These are phyloP conservation scores for Apomyelois bistriatella DNA, from an alignment of 2,888 invertebrate species.

Conservation along the genomic window DNA sequence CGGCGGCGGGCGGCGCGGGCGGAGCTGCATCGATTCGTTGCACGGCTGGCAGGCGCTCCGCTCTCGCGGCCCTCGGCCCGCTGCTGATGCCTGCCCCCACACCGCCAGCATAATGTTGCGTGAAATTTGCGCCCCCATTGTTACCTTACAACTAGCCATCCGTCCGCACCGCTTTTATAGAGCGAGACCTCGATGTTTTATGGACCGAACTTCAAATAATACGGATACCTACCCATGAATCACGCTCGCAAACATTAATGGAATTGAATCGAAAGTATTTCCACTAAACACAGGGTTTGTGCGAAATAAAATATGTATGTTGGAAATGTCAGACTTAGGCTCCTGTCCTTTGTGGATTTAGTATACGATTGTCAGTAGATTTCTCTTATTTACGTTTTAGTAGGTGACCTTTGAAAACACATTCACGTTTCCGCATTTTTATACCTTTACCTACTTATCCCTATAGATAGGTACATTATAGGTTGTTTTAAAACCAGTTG, in stretches of 20 bases:
- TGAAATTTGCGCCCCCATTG: constrained; percentile 70
- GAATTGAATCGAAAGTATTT: constrained; percentile 16
- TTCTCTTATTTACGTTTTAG: not conserved
- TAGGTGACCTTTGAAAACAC: too few species aligned
- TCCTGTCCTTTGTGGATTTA: not conserved
- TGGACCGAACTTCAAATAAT: constrained; percentile 45
- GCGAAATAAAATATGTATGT: constrained; percentile 9
- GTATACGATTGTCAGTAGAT: not conserved
- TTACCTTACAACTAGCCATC: constrained; percentile 54
- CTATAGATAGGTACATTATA: too few species aligned
- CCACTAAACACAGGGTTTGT: constrained; percentile 7
- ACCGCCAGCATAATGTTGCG: constrained; percentile 67
- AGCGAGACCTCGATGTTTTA: constrained; percentile 45
- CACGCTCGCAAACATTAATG: constrained; percentile 28
- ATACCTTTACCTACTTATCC: too few species aligned
- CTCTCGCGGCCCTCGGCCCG: constrained; percentile 3
- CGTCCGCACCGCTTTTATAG: constrained; percentile 47
- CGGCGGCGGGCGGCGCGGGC: constrained; percentile 35
- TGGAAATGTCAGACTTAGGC: constrained; percentile 1
- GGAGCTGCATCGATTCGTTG: constrained; percentile 68
- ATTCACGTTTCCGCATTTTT: too few species aligned
- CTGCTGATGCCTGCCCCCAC: constrained; percentile 21
- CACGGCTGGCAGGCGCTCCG: constrained; percentile 38
- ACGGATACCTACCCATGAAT: constrained; percentile 32
- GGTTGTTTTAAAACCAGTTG: too few species aligned